These are phyloP conservation scores for Cataglyphis livida DNA, from an alignment of 2,888 invertebrate genomes.

Conservation along the genomic window DNA sequence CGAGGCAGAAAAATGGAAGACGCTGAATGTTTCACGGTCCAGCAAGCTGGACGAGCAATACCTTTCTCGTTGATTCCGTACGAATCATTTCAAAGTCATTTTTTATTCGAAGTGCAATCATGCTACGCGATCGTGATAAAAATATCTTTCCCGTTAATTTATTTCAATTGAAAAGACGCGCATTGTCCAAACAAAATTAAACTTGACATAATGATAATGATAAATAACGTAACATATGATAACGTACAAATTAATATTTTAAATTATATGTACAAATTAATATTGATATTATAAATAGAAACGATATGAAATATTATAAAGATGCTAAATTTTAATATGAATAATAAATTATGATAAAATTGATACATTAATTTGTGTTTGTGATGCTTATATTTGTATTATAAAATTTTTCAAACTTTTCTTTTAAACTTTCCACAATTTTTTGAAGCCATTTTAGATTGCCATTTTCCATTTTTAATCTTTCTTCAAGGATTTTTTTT, in stretches of 20 bases:
- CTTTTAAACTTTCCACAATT: not conserved
- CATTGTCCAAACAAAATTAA: not conserved
- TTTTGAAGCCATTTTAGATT: not conserved
- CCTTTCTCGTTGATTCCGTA: conserved; percentile 1
- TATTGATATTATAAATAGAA: not conserved
- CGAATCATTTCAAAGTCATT: conserved; percentile 2
- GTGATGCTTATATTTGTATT: not conserved
- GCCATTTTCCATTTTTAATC: not conserved
- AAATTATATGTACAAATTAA: not conserved
- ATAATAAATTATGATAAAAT: not conserved
- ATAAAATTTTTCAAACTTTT: not conserved
- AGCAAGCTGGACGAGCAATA: not conserved
- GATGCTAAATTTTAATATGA: not conserved
- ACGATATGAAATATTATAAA: not conserved
- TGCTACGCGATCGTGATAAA: conserved; percentile 13
- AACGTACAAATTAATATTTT: not conserved
- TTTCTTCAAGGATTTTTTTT: not conserved
- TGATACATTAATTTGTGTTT: not conserved
- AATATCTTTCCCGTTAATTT: not conserved
- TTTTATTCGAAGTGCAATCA: conserved; percentile 1
- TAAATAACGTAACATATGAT: not conserved
- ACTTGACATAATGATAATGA: not conserved
- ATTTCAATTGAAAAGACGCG: not conserved
- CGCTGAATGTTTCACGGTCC: conserved; percentile 13
- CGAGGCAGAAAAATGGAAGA: conserved; percentile 9